Conservation (phyloP, 2,888 invertebrate genomes). For the Thelaira solivaga region DNA sequence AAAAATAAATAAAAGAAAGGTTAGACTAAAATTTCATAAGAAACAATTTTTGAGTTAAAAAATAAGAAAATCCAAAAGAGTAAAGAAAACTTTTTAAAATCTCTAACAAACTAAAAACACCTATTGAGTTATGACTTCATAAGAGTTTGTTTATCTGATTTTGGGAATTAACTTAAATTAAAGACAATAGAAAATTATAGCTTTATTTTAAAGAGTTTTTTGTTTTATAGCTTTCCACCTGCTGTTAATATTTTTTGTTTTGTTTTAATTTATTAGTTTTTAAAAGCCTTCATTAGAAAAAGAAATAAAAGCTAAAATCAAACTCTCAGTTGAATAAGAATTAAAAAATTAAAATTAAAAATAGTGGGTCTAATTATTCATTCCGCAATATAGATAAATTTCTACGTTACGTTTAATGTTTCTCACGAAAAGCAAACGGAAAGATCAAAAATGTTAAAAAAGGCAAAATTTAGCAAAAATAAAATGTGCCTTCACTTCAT, state of each 20-base stretch:
- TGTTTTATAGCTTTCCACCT: constrained; percentile 12
- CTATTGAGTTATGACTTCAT: constrained; percentile 53
- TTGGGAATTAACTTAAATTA: constrained; percentile 23
- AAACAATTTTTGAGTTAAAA: neutral
- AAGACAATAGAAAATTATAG: constrained; percentile 3
- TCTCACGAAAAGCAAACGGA: no score
- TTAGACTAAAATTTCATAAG: constrained; percentile 2
- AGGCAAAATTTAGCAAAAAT: no score
- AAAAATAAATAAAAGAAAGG: no score
- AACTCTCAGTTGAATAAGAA: neutral
- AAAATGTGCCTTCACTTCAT: no score
- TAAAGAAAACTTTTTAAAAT: neutral
- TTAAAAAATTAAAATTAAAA: no score
- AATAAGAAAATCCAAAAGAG: neutral
- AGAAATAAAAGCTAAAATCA: neutral
- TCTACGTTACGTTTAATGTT: no score
- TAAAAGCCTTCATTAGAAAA: constrained; percentile 23
- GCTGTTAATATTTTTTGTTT: constrained; percentile 24
- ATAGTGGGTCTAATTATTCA: no score
- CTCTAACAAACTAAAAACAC: constrained; percentile 21
- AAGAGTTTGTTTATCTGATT: constrained; percentile 46
- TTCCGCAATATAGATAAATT: no score
- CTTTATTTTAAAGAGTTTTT: neutral
- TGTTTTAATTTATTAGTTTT: constrained; percentile 2
- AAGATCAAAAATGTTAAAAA: no score